Conservation (phyloP, 2,113 vertebrate species). For the Cyprinus carpio region DNA sequence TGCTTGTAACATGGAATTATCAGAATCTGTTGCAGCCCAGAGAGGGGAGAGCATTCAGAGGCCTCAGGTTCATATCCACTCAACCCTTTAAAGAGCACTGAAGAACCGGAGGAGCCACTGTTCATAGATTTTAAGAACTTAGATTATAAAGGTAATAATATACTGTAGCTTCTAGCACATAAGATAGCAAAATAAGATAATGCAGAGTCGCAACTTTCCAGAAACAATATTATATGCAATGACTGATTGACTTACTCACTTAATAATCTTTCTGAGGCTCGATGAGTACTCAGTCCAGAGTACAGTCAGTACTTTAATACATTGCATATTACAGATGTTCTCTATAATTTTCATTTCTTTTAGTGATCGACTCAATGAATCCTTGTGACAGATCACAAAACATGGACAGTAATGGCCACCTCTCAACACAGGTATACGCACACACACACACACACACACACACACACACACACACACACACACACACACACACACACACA, state of each 20-base stretch:
- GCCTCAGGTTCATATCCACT: slow-evolving; percentile 38
- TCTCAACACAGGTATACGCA: slow-evolving; percentile 24
- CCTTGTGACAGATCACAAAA: slow-evolving; percentile 40
- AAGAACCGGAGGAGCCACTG: slow-evolving; percentile 54
- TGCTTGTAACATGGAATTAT: neutral
- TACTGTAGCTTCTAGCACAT: neutral
- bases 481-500: too few relatives aligned
- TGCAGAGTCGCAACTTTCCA: neutral
- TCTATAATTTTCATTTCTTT: neutral
- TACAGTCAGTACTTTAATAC: neutral
- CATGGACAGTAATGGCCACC: slow-evolving; percentile 41
- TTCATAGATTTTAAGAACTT: slow-evolving; percentile 57
- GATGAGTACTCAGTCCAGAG: neutral
- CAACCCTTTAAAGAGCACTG: slow-evolving; percentile 26
- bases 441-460: too few relatives aligned
- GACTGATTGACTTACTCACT: neutral
- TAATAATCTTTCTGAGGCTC: neutral
- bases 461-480: too few relatives aligned
- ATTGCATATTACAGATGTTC: neutral
- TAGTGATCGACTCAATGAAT: neutral
- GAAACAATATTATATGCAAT: neutral
- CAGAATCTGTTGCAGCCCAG: slow-evolving; percentile 6
- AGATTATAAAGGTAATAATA: slow-evolving; percentile 51
- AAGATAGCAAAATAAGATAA: too few relatives aligned
- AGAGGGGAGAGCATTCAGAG: neutral